These are phyloP conservation scores for Lithodes maja DNA, from an alignment of 2,888 invertebrate genomes.

Conservation along the genomic window DNA sequence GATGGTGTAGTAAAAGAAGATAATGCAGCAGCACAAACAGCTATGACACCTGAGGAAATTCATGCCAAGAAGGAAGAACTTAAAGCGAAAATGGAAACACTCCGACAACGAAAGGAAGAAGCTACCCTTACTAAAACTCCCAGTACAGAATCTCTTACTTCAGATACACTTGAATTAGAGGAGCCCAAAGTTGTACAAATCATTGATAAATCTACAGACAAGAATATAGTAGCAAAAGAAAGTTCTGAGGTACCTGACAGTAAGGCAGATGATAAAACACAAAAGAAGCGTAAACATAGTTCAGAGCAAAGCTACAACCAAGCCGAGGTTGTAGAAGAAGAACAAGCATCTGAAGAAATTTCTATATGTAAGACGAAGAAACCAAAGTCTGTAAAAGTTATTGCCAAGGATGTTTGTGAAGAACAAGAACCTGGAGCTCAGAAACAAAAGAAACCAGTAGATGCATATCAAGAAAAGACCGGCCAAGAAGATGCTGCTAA, in stretches of 20 bases:
- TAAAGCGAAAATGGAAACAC: slow-evolving; percentile 34
- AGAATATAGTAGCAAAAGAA: slow-evolving; percentile 4
- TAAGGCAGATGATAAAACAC: background rate
- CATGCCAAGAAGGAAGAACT: slow-evolving; percentile 52
- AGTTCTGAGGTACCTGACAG: background rate
- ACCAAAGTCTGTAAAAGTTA: slow-evolving; percentile 15
- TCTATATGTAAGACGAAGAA: slow-evolving; percentile 29
- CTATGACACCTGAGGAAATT: slow-evolving; percentile 42
- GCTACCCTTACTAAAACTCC: slow-evolving; percentile 18
- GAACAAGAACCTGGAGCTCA: slow-evolving; percentile 7
- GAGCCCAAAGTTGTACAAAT: slow-evolving; percentile 30
- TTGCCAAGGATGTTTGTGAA: slow-evolving; percentile 9
- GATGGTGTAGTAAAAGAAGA: slow-evolving; percentile 39
- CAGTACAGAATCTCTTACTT: slow-evolving; percentile 54
- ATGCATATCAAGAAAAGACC: background rate
- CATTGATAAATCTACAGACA: slow-evolving; percentile 19
- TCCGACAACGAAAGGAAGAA: slow-evolving; percentile 24
- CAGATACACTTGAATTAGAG: slow-evolving; percentile 53
- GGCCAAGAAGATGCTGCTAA: background rate
- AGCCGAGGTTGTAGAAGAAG: slow-evolving; percentile 14
- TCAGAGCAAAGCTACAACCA: slow-evolving; percentile 27
- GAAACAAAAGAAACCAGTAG: background rate
- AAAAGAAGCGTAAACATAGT: slow-evolving; percentile 29
- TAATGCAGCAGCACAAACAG: background rate
- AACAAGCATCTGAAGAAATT: slow-evolving; percentile 26